Conservation (phyloP, 2,888 invertebrate genomes). For the Shargacucullia verbasci region DNA sequence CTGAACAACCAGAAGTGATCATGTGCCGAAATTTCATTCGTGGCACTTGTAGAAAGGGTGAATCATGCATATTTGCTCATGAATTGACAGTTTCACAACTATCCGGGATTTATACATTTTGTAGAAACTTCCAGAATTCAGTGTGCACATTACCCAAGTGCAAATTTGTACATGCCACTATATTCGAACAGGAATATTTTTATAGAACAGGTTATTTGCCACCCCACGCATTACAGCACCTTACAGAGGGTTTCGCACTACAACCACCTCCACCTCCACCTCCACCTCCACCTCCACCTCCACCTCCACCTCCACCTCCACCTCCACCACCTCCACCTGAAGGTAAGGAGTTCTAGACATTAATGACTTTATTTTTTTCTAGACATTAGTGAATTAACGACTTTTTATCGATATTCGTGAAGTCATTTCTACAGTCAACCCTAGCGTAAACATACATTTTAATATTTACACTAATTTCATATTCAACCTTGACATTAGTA, state of each 20-base stretch:
- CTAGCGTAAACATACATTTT: no score
- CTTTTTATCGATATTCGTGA: no score
- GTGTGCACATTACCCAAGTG: constrained; percentile 70
- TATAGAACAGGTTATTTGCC: constrained; percentile 73
- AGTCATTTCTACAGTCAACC: no score
- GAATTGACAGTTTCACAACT: constrained; percentile 70
- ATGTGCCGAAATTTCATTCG: no score
- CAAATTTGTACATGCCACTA: constrained; percentile 76
- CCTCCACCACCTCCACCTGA: constrained; percentile 59
- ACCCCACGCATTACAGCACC: constrained; percentile 66
- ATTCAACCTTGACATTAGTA: no score
- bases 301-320: no score
- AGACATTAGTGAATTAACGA: no score
- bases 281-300: no score
- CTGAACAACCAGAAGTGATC: no score
- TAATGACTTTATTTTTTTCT: not conserved
- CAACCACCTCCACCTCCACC: constrained; percentile 60
- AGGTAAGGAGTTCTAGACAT: constrained; percentile 49
- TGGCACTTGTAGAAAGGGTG: no score
- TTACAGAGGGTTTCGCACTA: constrained; percentile 54
- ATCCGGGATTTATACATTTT: constrained; percentile 73
- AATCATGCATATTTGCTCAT: constrained; percentile 71
- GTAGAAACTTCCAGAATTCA: constrained; percentile 74
- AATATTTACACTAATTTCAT: no score
- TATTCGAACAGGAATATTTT: constrained; percentile 76